Conservation (phyloP, 1,140 invertebrate species). For the Ridgeia piscesae region DNA sequence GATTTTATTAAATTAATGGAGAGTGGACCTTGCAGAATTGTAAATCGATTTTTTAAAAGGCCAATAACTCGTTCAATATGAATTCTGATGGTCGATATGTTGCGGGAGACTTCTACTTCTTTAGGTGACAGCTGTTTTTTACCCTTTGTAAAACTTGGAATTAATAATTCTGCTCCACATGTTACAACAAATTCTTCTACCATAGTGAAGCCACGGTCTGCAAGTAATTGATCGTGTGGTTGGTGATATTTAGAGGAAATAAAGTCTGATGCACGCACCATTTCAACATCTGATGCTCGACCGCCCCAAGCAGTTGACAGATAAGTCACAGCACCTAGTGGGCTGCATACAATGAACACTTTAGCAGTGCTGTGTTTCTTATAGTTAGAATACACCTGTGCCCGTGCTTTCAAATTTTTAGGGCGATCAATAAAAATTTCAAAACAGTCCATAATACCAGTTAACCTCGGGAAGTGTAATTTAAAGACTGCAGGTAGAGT, state of each 20-base stretch:
- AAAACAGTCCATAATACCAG: conserved; percentile 37
- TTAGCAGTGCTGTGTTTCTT: conserved; percentile 36
- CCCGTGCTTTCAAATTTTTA: conserved; percentile 28
- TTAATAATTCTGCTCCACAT: conserved; percentile 33
- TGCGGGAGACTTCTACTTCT: conserved; percentile 31
- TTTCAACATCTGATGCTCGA: conserved; percentile 33
- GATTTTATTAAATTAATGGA: neutral
- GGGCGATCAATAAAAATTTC: conserved; percentile 38
- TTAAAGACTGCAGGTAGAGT: conserved; percentile 30
- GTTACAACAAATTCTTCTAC: conserved; percentile 31
- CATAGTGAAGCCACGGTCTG: conserved; percentile 33
- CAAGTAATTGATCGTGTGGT: conserved; percentile 30
- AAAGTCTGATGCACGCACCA: conserved; percentile 27
- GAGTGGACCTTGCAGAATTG: conserved; percentile 6
- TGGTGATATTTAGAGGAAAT: conserved; percentile 14
- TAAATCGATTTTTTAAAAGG: conserved; percentile 21
- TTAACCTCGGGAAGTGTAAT: conserved; percentile 29
- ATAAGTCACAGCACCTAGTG: conserved; percentile 32
- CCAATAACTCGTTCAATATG: conserved; percentile 35
- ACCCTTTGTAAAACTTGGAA: conserved; percentile 35
- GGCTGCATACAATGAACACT: conserved; percentile 33
- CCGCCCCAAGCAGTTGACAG: conserved; percentile 36
- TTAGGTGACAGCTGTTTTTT: conserved; percentile 35
- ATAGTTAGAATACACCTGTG: conserved; percentile 31
- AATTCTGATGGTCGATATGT: conserved; percentile 30